Base-by-base conservation (phyloP, 1,140 invertebrate species). In the Theocolax elegans region DNA sequence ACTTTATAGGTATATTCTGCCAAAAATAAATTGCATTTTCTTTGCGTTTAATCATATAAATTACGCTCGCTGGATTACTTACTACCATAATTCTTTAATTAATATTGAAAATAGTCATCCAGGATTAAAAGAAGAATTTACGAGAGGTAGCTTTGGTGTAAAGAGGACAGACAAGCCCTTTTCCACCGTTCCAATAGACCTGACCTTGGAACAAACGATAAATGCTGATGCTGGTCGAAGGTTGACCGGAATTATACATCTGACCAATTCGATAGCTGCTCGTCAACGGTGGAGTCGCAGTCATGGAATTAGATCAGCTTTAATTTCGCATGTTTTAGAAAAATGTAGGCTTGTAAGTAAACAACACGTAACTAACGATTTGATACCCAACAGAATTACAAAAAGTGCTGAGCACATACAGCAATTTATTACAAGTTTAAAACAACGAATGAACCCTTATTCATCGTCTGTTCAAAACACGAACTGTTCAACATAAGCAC, bases 11-110 rank as follows among this genome's bases (percentile, higher is more conserved):
- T 77, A 19, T 10, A 21, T 71, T 12, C 35, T 82, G 8, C 67
- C 76, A 3, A 79, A 81, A 76, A 79, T 82, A 0, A 68, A 56
- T 10, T 77, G 75, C 71, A 21, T 83, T 23, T 82, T 84, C 70
- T 84, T 84, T 49, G 67, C 68, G 1, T 75, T 64, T 13, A 81
- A 83, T 71, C 80, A 83, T 54, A 76, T 46, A 53, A 81, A 83
- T 35, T 82, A 83, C 73, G 64, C 76, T 21, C 73, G 80, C 21
- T 81, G 72, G 53, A 15, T 64, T 0, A 59, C 77, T 15, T 53
- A 42, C 56, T 75, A 74, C 51, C 31, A 62, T 12, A 64, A 74
- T 38, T 73, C 73, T 63, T 53, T 76, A 15, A 19, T 71, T 1
- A 67, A 69, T 31, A 51, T 78, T 17, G 51, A 73, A 10, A 62